Conservation (phyloP, 2,888 invertebrate genomes). For the Drymonia ruficornis region DNA sequence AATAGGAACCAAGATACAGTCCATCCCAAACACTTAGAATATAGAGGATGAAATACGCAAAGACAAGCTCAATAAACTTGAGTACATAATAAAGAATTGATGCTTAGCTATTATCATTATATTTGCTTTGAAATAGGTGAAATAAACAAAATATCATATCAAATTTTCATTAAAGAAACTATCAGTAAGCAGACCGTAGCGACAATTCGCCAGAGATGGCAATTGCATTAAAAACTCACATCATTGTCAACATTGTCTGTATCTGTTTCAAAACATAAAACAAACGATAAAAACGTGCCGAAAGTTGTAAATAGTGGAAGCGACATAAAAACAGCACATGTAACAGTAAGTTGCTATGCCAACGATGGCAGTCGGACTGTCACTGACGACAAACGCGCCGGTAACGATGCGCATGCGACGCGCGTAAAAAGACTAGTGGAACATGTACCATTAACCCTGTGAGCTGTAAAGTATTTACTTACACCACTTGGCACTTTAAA, state of each 20-base stretch:
- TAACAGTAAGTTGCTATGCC: not conserved
- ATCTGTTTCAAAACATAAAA: not conserved
- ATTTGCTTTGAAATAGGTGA: no score
- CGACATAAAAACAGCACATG: constrained; percentile 9
- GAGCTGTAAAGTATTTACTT: constrained; percentile 25
- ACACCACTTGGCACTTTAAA: not conserved
- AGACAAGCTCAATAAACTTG: no score
- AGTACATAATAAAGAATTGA: no score
- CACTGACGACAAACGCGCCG: not conserved
- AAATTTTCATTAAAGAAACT: no score
- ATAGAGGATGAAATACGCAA: no score
- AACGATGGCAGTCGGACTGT: not conserved
- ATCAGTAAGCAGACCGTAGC: not conserved
- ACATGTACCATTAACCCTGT: constrained; percentile 43
- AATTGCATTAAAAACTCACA: not conserved
- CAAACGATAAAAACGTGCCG: constrained; percentile 12
- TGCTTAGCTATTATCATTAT: no score
- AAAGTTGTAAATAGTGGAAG: constrained; percentile 13
- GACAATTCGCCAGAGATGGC: not conserved
- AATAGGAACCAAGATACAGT: no score
- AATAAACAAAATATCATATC: no score
- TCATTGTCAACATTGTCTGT: not conserved
- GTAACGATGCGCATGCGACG: constrained; percentile 28
- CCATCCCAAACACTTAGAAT: no score
- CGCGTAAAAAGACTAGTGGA: constrained; percentile 21